These are phyloP conservation scores for Meriones psammophilus DNA, from an alignment of 2,797 vertebrate species.

Conservation along the genomic window DNA sequence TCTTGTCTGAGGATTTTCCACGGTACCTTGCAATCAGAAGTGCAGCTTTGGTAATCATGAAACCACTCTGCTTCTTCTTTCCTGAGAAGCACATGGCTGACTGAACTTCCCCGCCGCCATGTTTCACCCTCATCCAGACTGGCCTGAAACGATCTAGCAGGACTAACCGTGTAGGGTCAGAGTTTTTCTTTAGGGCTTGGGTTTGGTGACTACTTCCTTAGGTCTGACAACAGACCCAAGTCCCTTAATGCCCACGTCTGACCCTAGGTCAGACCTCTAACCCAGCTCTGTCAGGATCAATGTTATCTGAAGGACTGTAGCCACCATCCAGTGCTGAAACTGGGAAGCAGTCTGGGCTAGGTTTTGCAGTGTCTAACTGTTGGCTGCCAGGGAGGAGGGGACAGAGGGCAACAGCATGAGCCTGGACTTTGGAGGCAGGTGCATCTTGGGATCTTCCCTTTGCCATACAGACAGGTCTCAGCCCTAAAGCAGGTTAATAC, in stretches of 20 bases:
- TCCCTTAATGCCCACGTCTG: neutral
- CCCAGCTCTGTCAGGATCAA: neutral
- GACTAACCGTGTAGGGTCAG: neutral
- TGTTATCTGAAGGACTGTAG: neutral
- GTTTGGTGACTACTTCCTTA: neutral
- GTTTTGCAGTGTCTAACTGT: neutral
- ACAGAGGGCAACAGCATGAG: no score
- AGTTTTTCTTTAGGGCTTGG: neutral
- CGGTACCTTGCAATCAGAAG: neutral
- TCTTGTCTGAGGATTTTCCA: constrained; percentile 38
- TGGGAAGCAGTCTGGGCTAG: neutral
- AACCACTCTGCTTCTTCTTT: constrained; percentile 12
- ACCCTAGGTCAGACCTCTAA: neutral
- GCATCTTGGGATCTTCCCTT: neutral
- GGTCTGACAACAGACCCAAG: neutral
- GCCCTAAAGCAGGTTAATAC: no score
- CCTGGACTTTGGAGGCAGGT: neutral
- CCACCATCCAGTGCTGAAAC: neutral
- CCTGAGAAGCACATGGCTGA: neutral
- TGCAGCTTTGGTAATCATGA: neutral
- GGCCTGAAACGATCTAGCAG: neutral
- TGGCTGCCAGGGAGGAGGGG: neutral
- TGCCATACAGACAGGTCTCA: neutral
- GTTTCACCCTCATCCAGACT: neutral
- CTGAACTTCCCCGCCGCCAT: neutral